Evolutionary conservation across 2,113 vertebrate genomes (phyloP), one percentile per base, ranked within the genome.

Genomic region (Peromyscus polionotus): DNA sequence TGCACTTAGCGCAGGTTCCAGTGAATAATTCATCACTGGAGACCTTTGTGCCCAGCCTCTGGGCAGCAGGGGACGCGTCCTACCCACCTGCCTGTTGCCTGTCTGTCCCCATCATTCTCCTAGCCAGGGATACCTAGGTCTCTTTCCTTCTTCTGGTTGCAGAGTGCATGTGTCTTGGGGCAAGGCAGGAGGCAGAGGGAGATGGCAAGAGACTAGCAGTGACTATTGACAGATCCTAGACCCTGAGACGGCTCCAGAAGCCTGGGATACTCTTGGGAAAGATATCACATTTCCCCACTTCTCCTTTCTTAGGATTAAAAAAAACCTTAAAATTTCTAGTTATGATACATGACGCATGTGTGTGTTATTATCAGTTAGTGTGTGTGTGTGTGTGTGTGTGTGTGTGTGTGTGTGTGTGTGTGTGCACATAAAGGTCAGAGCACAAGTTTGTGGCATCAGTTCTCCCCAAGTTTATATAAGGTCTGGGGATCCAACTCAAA

Each of bases 21-120:
- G 98, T 99, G 99, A 99, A 99, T 99, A 99, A 99, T 99, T 98
- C 98, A 99, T 99, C 97, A 98, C 94, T 12, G 59, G 86, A 96
- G 97, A 97, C 97, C 97, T 97, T 96, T 98, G 63, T 5, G 19
- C 94, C 98, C 98, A 98, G 98, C 99, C 98, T 98, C 96, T 96
- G 97, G 97, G 98, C 98, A 98, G 99, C 98, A 97, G 97, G 98
- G 99, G 98, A 98, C 95, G 96, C 96, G 95, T 95, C 96, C 95
- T 98, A 97, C 94, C 98, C 98, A 98, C 97, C 95, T 96, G n/a
- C 96, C 97, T 97, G 94, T 97, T 97, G 97, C 94, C 94, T 95
- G 91, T 90, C 85, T 67, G 76, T 77, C 28, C 0, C 1, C 17
- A 39, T 6, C 1, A 0, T 57, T 13, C 26, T 80, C 75, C n/a